Evolutionary conservation across 37 sponge, comb jelly and placozoan genomes (phyloP), one percentile per base, ranked within the genome.

Genomic region (Chondrilla cf. caribensis): DNA sequence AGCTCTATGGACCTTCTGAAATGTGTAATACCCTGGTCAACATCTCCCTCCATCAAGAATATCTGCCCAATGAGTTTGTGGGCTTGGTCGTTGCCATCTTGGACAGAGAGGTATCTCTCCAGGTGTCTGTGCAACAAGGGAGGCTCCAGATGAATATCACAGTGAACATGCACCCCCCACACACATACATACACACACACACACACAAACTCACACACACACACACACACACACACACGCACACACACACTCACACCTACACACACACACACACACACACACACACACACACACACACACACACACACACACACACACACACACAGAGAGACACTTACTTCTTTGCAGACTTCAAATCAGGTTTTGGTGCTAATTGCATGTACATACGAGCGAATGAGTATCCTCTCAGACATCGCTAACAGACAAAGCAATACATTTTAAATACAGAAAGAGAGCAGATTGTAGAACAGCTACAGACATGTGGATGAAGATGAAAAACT

Each of bases 41-140:
- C 28, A 17, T 83, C 65, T 17, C 58, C 81, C 26, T 39, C 41
- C 39, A 42, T 67, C 78, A 81, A 68, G 55, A 35, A 86, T 3
- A 83, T 42, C 9, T 82, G 84, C 26, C 87, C 90, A 79, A 90
- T 83, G 80, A 83, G 54, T 60, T 79, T 83, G 40, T 90, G 90
- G 18, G 90, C 90, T 26, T 83, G 81, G 65, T 24, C 60, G 41
- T 90, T 84, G 2, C 38, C 28, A 28, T 26, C 58, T 58, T 90
- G 77, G 35, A 86, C 84, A 4, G 76, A 41, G 35, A 90, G 57
- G 79, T 86, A 90, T 25, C 59, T 70, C 22, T 26, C 31, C 64
- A 90, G 80, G 17, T 90, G 86, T 26, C 90, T 90, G 55, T 51
- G 6, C 24, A 1, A 11, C 9, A 11, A 47, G 51, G 51, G 51